These are phyloP conservation scores for Eurystomus gularis DNA, from an alignment of 2,113 vertebrate genomes.

Conservation along the genomic window DNA sequence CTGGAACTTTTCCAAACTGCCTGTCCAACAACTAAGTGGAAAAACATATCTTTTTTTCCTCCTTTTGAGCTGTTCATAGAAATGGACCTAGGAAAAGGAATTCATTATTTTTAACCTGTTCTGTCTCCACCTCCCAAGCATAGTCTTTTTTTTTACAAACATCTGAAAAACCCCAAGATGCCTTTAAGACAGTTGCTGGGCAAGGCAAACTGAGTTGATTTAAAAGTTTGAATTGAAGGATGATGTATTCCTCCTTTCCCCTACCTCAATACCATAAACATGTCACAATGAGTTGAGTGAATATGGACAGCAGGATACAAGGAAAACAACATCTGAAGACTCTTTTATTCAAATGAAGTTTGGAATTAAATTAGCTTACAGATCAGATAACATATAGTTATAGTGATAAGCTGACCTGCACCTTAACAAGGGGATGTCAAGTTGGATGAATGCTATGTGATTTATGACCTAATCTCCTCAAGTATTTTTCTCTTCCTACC, in stretches of 20 bases:
- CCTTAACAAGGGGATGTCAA: not conserved
- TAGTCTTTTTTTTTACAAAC: not conserved
- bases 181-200: not conserved
- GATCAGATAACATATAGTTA: not conserved
- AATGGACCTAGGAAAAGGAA: not conserved
- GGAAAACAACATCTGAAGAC: not conserved
- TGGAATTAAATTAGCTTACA: not conserved
- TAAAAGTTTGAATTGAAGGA: not conserved
- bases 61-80: not conserved
- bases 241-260: not conserved
- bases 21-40: not conserved
- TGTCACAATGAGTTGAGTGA: not conserved
- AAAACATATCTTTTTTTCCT: not conserved
- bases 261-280: not conserved
- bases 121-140: not conserved
- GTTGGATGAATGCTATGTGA: not conserved
- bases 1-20: not conserved
- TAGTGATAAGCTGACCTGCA: not conserved
- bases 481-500: not conserved
- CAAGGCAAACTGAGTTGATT: not conserved
- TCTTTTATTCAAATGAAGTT: not conserved
- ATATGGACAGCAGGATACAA: not conserved
- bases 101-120: not conserved
- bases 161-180: not conserved
- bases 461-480: not conserved